These are phyloP conservation scores for Sebastes reedi DNA, from an alignment of 2,797 vertebrate genomes.

Conservation along the genomic window DNA sequence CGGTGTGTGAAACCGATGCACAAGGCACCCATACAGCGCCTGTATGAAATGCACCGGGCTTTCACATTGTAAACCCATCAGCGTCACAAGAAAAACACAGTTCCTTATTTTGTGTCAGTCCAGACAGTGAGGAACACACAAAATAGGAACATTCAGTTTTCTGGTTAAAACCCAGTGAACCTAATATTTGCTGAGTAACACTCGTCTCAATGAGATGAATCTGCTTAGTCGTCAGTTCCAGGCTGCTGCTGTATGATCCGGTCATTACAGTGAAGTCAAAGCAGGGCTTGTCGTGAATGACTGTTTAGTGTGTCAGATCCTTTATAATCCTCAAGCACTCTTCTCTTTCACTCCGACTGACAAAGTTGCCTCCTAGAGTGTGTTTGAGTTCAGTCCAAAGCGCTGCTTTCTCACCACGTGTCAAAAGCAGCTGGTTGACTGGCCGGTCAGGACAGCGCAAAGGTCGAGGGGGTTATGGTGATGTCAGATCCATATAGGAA, in stretches of 20 bases:
- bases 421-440: conserved; percentile 51
- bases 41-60: too few species aligned
- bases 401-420: conserved; percentile 28
- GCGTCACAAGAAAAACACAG: too few species aligned
- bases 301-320: conserved; percentile 19
- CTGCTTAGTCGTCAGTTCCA: background rate
- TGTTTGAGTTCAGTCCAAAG: conserved; percentile 28
- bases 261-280: conserved; percentile 6
- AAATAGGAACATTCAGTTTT: background rate
- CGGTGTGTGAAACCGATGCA: too few species aligned
- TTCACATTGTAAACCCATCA: too few species aligned
- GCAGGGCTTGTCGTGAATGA: conserved; percentile 1
- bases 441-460: background rate
- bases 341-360: conserved; percentile 5
- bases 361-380: conserved; percentile 6
- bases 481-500: conserved; percentile 61
- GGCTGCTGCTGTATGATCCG: background rate
- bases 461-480: conserved; percentile 38
- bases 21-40: too few species aligned
- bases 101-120: too few species aligned
- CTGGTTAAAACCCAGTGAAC: background rate
- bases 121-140: too few species aligned
- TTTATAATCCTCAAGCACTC: background rate
- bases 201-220: background rate
- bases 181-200: background rate